A percentile compares a stretch with the other conserved stretches of the same genome.
These are phyloP conservation scores for Chlorops oryzae DNA, from an alignment of 1,140 invertebrate species.

Conservation along the genomic window DNA sequence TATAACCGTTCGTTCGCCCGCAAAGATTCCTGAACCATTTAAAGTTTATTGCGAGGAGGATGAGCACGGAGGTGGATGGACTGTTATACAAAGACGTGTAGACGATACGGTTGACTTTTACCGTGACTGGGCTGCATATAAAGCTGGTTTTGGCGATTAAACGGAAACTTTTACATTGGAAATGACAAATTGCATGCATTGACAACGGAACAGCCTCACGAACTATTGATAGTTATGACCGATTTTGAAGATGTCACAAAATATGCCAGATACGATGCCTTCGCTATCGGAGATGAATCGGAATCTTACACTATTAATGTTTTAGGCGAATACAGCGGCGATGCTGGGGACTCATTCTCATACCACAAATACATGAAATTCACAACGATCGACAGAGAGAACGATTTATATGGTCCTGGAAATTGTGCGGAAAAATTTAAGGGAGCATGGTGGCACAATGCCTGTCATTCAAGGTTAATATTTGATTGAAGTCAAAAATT, in stretches of 20 bases:
- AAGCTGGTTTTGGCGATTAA: slow-evolving; percentile 24
- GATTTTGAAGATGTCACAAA: slow-evolving; percentile 26
- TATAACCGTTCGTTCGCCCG: no score
- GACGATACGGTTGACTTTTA: slow-evolving; percentile 29
- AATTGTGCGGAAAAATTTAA: slow-evolving; percentile 27
- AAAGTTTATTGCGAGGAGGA: no score
- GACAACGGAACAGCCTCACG: slow-evolving; percentile 50
- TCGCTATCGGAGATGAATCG: slow-evolving; percentile 27
- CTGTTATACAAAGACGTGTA: slow-evolving; percentile 19
- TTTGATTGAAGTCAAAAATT: no score
- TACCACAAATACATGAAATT: slow-evolving; percentile 30
- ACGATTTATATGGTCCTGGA: slow-evolving; percentile 19
- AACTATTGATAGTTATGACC: slow-evolving; percentile 25
- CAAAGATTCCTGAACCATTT: no score
- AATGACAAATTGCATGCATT: slow-evolving; percentile 29
- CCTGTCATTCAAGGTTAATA: no score
- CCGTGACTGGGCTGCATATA: slow-evolving; percentile 30
- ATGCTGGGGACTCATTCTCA: slow-evolving; percentile 27
- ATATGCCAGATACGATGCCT: slow-evolving; percentile 27
- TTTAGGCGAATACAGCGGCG: slow-evolving; percentile 24
- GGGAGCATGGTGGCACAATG: slow-evolving; percentile 26
- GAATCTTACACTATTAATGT: slow-evolving; percentile 31
- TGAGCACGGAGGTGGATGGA: slow-evolving; percentile 32
- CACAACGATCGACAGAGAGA: slow-evolving; percentile 25
- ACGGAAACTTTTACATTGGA: slow-evolving; percentile 29